Percentiles rank a stretch among this genome's conserved stretches.
Conservation (phyloP, 2,888 invertebrate genomes). For the Patella pellucida region DNA sequence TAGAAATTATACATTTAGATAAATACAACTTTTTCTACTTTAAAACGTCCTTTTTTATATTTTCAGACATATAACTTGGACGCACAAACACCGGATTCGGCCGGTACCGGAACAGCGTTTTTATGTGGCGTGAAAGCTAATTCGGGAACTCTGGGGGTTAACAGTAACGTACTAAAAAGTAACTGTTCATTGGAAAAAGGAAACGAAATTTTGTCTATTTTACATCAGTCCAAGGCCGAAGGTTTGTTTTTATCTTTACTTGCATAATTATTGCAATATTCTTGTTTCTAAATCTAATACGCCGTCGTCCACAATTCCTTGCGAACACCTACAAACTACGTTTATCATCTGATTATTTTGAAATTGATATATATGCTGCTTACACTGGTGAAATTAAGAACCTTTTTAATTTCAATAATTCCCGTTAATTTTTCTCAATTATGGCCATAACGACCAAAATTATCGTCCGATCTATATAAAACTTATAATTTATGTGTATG, state of each 20-base stretch:
- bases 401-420: no score
- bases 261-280: neutral
- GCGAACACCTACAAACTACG: no score
- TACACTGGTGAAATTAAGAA: no score
- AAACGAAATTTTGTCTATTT: constrained; percentile 36
- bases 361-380: no score
- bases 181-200: constrained; percentile 74
- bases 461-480: no score
- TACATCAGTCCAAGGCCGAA: constrained; percentile 37
- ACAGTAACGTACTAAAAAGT: constrained; percentile 77
- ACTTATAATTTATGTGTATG: no score
- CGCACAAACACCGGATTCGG: constrained; percentile 89
- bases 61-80: constrained; percentile 87
- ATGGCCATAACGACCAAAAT: no score
- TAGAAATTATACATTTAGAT: no score
- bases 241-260: constrained; percentile 27
- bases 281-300: neutral
- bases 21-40: neutral
- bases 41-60: neutral
- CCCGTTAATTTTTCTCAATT: no score
- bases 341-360: no score
- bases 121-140: constrained; percentile 88
- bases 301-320: no score
- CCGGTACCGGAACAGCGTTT: constrained; percentile 88
- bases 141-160: constrained; percentile 83